Percentiles rank a stretch among this genome's conserved stretches.
Conservation (phyloP, 2,888 invertebrate species). For the Ophion obscuratus region DNA sequence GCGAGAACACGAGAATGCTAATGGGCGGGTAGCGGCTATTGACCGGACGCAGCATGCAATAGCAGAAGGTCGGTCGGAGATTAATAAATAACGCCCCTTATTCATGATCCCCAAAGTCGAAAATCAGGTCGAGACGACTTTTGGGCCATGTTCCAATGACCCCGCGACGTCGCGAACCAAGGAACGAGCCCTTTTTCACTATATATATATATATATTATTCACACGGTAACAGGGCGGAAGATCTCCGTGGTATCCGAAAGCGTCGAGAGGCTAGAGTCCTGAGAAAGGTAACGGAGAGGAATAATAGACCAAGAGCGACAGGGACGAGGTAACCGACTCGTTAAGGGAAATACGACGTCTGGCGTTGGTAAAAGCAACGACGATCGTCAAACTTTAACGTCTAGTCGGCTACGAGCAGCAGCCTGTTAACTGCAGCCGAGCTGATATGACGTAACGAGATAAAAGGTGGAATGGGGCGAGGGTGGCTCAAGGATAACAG, state of each 20-base stretch:
- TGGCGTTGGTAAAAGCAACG: constrained; percentile 71
- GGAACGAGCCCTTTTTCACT: neutral
- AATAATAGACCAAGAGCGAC: neutral
- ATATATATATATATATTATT: neutral
- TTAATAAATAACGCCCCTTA: too few species aligned
- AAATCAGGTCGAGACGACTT: constrained; percentile 57
- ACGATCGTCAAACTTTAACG: constrained; percentile 74
- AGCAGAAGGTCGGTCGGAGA: too few species aligned
- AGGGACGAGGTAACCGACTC: constrained; percentile 58
- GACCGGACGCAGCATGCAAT: too few species aligned
- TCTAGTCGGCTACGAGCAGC: constrained; percentile 64
- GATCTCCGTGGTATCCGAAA: constrained; percentile 9
- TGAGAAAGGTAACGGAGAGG: constrained; percentile 13
- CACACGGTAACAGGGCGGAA: neutral
- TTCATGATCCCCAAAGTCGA: constrained; percentile 4
- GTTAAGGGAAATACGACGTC: constrained; percentile 73
- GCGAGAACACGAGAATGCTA: too few species aligned
- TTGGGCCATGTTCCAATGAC: constrained; percentile 33
- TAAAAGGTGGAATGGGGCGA: constrained; percentile 54
- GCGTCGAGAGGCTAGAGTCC: constrained; percentile 9
- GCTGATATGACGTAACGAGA: constrained; percentile 71
- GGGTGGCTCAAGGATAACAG: constrained; percentile 45
- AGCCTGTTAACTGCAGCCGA: constrained; percentile 73
- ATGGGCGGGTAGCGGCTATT: too few species aligned
- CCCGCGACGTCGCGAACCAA: neutral